phyloP scores from a whole-genome alignment of 1,140 invertebrate genomes.

The Halyomorpha halys region DNA sequence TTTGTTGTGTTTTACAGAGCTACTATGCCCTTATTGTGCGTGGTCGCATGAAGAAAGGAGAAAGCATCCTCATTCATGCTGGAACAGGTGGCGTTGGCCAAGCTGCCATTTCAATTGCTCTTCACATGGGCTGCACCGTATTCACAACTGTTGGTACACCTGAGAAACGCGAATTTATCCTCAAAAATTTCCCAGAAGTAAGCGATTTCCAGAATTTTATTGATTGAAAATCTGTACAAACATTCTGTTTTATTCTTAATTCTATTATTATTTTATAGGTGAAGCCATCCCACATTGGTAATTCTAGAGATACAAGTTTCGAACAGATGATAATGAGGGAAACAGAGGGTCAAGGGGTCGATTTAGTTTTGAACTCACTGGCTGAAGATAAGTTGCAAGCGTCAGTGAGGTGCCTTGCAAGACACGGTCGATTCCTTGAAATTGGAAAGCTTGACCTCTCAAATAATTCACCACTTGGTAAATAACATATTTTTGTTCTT shows the following conservation, averaged over 20 bases:
- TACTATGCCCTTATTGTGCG: constrained; percentile 85
- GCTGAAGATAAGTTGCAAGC: constrained; percentile 88
- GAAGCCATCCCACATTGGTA: constrained; percentile 72
- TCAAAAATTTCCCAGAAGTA: constrained; percentile 62
- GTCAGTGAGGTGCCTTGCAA: constrained; percentile 77
- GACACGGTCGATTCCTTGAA: constrained; percentile 87
- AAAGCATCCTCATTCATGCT: constrained; percentile 84
- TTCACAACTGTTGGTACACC: constrained; percentile 80
- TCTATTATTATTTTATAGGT: constrained; percentile 41
- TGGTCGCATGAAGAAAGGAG: constrained; percentile 70
- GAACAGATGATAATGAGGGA: constrained; percentile 72
- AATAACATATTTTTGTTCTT: constrained; percentile 1
- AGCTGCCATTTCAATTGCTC: constrained; percentile 85
- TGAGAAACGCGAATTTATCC: constrained; percentile 83
- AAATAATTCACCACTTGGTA: constrained; percentile 67
- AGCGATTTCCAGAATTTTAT: constrained; percentile 24
- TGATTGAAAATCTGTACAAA: background rate
- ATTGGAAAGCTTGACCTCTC: constrained; percentile 95
- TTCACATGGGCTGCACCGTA: constrained; percentile 67
- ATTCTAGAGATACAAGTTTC: constrained; percentile 84
- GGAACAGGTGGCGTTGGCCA: constrained; percentile 93
- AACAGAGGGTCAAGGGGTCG: constrained; percentile 76
- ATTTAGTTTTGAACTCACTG: constrained; percentile 87
- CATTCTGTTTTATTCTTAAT: background rate
- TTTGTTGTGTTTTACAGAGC: constrained; percentile 38